Base-by-base conservation (phyloP, 2,797 vertebrate genomes). In the Acanthopagrus latus region DNA sequence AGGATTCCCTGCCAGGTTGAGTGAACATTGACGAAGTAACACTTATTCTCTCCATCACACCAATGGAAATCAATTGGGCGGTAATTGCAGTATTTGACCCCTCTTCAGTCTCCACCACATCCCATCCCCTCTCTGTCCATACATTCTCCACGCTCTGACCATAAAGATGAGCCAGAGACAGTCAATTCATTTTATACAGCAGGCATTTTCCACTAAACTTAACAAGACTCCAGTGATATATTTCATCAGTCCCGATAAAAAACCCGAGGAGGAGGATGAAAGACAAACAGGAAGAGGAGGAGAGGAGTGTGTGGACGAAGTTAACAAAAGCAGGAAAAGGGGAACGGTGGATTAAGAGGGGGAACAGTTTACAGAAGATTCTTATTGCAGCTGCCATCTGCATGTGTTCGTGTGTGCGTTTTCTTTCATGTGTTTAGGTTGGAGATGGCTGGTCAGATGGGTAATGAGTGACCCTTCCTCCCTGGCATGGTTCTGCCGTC, bases 1-100 rank as follows among this genome's bases (percentile, higher is more conserved):
- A 92, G 85, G 86, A 80, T 85, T 86, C 73, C 80, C 85, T 86
- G 84, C 85, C 80, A 84, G 90, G 82, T 86, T 90, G 90, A 94
- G 89, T 92, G 93, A 93, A 91, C 92, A 92, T 91, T 93, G 93
- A 93, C 82, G 84, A 83, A 93, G 93, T 90, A 95, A 94, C 93
- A 92, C 92, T 92, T 90, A 90, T 93, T 91, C 86, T 93, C 88
- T 88, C 89, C 83, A 83, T 92, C 92, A 91, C 91, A 88, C 91
- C 92, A 93, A 81, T 93, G 93, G 93, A 95, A 95, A 95, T 95
- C 95, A 94, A 95, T 95, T 75, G 88, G 87, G 81, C 62, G 65
- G 93, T 95, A 95, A 95, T 94, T 94, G 92, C 92, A 87, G 92
- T 92, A 88, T 93, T 94, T 94, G 91, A 93, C 92, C 90, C 87